Evolutionary conservation across 1,140 invertebrate species (phyloP).

Genomic region (Dufourea novaeangliae): DNA sequence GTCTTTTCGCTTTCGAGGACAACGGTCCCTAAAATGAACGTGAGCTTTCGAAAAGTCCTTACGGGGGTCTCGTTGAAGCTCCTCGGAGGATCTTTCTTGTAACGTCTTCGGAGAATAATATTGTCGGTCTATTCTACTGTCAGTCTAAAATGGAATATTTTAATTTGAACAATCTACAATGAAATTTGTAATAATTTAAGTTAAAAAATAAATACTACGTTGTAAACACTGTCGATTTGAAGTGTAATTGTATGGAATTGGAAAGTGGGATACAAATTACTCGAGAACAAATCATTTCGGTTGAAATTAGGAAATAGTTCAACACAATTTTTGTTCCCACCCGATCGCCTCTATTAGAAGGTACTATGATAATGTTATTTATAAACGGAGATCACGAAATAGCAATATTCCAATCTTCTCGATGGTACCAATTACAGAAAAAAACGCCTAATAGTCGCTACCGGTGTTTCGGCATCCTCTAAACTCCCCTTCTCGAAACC

Average conservation of each 20-base stretch:
- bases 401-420: slow-evolving; percentile 1
- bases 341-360: background rate
- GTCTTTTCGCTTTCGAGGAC: slow-evolving; percentile 42
- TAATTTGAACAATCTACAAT: too few species aligned
- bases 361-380: background rate
- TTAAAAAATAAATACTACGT: too few species aligned
- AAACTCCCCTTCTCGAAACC: slow-evolving; percentile 60
- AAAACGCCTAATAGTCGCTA: slow-evolving; percentile 63
- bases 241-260: too few species aligned
- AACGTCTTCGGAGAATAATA: background rate
- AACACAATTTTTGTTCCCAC: background rate
- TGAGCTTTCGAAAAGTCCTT: slow-evolving; percentile 27
- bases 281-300: background rate
- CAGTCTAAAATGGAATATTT: too few species aligned
- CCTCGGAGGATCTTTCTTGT: too few species aligned
- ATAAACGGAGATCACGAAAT: slow-evolving; percentile 6
- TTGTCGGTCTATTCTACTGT: too few species aligned
- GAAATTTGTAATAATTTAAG: too few species aligned
- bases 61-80: background rate
- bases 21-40: slow-evolving; percentile 1
- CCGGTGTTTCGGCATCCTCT: slow-evolving; percentile 72
- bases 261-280: background rate
- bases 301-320: background rate
- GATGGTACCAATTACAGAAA: slow-evolving; percentile 34
- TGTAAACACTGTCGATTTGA: too few species aligned